Evolutionary conservation across 1,140 invertebrate species (phyloP).

Genomic region (Eubasilissa regina): DNA sequence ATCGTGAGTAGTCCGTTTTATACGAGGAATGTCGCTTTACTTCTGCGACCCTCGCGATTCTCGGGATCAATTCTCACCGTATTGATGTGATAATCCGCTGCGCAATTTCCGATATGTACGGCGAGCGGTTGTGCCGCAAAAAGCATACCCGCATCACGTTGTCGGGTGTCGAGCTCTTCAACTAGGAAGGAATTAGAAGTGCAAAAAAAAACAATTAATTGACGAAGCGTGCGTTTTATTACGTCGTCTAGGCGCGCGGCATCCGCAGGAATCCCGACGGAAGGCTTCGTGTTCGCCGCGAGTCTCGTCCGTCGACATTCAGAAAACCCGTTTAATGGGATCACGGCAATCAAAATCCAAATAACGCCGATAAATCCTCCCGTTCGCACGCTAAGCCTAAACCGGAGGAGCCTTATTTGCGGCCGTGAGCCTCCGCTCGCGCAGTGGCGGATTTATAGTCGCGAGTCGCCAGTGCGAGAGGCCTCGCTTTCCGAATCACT

Average conservation of each 20-base stretch:
- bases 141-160: too few species aligned
- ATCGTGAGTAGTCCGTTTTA: slow-evolving; percentile 39
- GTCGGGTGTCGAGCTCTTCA: too few species aligned
- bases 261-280: slow-evolving; percentile 19
- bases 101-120: too few species aligned
- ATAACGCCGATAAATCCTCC: slow-evolving; percentile 48
- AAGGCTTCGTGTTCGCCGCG: slow-evolving; percentile 23
- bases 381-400: slow-evolving; percentile 43
- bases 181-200: too few species aligned
- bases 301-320: slow-evolving; percentile 40
- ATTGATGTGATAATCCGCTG: too few species aligned
- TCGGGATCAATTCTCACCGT: not conserved
- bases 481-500: too few species aligned
- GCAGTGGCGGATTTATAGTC: too few species aligned
- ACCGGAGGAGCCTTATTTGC: too few species aligned
- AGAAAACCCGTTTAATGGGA: slow-evolving; percentile 51
- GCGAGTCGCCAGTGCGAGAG: too few species aligned
- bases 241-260: slow-evolving; percentile 14
- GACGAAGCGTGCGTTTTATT: not conserved
- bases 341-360: slow-evolving; percentile 49
- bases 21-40: slow-evolving; percentile 35
- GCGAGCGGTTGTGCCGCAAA: too few species aligned
- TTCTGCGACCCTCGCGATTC: slow-evolving; percentile 7
- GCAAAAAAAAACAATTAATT: too few species aligned
- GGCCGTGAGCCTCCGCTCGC: too few species aligned